phyloP scores from a whole-genome alignment of 2,797 vertebrate genomes.

The Tokudaia tokunoshimensis region DNA sequence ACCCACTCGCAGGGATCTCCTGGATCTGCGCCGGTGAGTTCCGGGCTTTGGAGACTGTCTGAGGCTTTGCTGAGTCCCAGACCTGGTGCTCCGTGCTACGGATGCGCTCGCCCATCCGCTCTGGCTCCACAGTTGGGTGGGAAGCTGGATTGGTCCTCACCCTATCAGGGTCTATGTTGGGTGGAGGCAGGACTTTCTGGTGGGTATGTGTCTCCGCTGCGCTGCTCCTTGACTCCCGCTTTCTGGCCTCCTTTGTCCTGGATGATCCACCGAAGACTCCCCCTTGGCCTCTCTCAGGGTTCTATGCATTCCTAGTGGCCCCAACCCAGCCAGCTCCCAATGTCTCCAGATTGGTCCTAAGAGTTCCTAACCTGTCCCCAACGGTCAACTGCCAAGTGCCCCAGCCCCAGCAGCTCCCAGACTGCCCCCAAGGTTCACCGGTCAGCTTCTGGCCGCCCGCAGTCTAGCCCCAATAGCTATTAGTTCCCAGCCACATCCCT shows the following conservation, averaged over 20 bases:
- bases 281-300: background rate
- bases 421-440: too few relatives aligned
- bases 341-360: background rate
- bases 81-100: background rate
- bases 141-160: background rate
- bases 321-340: background rate
- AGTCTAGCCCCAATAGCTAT: rapidly evolving
- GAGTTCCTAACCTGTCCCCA: background rate
- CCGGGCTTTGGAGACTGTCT: too few relatives aligned
- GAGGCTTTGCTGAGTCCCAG: background rate
- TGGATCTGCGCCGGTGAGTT: background rate
- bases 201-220: background rate
- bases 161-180: background rate
- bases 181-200: background rate
- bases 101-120: background rate
- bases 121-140: background rate
- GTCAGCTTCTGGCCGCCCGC: too few relatives aligned
- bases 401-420: too few relatives aligned
- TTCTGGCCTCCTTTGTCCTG: background rate
- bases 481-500: background rate
- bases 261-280: rapidly evolving
- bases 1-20: background rate
- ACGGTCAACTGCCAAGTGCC: background rate
- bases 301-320: rapidly evolving
- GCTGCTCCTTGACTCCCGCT: background rate